A percentile compares a stretch with the other conserved stretches of the same genome.
Evolutionary conservation across 2,113 vertebrate genomes (phyloP).

Genomic region (Chionodraco myersi): DNA sequence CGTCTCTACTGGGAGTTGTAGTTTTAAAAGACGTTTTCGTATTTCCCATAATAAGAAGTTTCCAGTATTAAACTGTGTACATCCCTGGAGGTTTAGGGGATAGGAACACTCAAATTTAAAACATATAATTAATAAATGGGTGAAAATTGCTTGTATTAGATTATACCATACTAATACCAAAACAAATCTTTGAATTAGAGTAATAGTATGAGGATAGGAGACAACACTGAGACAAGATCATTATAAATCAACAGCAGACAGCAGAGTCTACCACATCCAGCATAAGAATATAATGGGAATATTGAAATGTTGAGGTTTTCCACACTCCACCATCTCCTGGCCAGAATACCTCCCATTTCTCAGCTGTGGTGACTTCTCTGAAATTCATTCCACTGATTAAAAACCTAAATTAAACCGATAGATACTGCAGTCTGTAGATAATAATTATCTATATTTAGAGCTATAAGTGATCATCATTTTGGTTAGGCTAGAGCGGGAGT

Average conservation of each 20-base stretch:
- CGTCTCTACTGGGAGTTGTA: too few species aligned
- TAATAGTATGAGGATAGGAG: not conserved
- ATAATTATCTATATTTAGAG: slow-evolving; percentile 78
- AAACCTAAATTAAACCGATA: slow-evolving; percentile 75
- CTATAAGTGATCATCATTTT: slow-evolving; percentile 73
- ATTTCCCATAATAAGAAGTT: too few species aligned
- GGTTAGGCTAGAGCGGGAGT: slow-evolving; percentile 60
- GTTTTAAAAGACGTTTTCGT: too few species aligned
- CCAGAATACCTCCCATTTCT: slow-evolving; percentile 68
- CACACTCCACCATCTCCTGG: slow-evolving; percentile 44
- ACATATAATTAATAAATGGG: too few species aligned
- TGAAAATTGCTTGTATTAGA: not conserved
- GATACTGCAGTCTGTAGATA: slow-evolving; percentile 64
- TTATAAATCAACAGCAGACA: slow-evolving; percentile 35
- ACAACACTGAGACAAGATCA: slow-evolving; percentile 36
- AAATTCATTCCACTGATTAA: slow-evolving; percentile 60
- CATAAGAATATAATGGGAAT: slow-evolving; percentile 53
- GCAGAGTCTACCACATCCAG: slow-evolving; percentile 41
- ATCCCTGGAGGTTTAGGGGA: too few species aligned
- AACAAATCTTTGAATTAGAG: not conserved
- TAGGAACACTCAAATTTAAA: too few species aligned
- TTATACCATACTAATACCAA: slow-evolving; percentile 7
- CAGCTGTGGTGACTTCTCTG: slow-evolving; percentile 62
- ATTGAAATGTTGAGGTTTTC: slow-evolving; percentile 65
- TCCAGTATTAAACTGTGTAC: too few species aligned